Conservation (phyloP, 2,888 invertebrate genomes). For the Nemoura dubitans region DNA sequence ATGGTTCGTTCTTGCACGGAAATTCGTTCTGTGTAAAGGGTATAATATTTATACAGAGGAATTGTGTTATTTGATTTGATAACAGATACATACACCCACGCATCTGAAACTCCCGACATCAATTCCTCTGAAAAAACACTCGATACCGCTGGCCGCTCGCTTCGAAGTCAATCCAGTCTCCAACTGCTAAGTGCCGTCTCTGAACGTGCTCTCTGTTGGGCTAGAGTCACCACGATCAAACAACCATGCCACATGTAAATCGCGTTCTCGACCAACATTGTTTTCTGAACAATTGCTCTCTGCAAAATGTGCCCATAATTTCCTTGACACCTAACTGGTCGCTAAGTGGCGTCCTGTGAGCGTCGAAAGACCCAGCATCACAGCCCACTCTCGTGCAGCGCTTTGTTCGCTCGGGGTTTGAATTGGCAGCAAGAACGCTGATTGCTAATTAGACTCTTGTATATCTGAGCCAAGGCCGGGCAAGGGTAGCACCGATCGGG, state of each 20-base stretch:
- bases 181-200: background rate
- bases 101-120: background rate
- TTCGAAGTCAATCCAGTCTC: background rate
- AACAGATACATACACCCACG: conserved; percentile 37
- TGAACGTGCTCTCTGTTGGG: background rate
- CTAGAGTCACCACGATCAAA: too few species aligned
- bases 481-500: background rate
- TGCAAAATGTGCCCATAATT: too few species aligned
- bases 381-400: too few species aligned
- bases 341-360: too few species aligned
- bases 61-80: conserved; percentile 36
- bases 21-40: conserved; percentile 23
- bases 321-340: too few species aligned
- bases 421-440: background rate
- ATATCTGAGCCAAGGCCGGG: background rate
- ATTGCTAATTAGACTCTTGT: background rate
- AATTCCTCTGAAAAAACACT: background rate
- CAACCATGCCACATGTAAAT: background rate
- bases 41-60: conserved; percentile 27
- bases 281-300: too few species aligned
- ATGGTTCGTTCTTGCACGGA: conserved; percentile 25
- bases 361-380: too few species aligned
- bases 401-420: background rate
- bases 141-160: background rate
- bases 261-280: background rate